Conservation (phyloP, 2,888 invertebrate species). For the Lapara coniferarum region DNA sequence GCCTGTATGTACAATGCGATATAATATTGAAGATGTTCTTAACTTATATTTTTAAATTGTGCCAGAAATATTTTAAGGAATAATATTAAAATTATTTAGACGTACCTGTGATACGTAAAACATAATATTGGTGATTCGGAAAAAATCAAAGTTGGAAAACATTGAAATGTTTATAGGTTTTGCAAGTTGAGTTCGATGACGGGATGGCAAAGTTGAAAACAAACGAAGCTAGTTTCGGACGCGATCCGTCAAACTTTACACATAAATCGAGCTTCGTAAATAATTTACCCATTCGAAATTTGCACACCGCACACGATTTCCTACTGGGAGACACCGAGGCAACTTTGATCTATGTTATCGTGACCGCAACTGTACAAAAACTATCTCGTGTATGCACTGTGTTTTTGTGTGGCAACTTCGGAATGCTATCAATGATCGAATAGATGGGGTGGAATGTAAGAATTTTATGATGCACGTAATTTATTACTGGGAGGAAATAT, state of each 20-base stretch:
- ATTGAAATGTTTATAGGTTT: neutral
- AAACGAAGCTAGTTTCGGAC: constrained; percentile 53
- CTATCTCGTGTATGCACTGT: constrained; percentile 14
- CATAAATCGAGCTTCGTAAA: constrained; percentile 70
- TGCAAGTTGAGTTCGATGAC: constrained; percentile 25
- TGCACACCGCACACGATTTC: constrained; percentile 22
- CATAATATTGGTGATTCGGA: no score
- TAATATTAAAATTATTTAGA: no score
- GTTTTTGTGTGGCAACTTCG: constrained; percentile 9
- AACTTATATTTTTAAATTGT: no score
- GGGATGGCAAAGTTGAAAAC: constrained; percentile 24
- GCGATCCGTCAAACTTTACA: constrained; percentile 59
- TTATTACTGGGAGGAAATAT: constrained; percentile 32
- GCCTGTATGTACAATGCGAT: no score
- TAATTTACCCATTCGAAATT: constrained; percentile 61
- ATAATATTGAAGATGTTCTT: no score
- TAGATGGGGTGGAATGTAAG: constrained; percentile 20
- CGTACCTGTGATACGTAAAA: neutral
- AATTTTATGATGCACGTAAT: constrained; percentile 36
- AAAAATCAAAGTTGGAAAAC: neutral
- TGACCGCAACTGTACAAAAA: constrained; percentile 19
- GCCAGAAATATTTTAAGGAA: no score
- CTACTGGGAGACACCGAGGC: constrained; percentile 12
- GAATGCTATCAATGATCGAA: constrained; percentile 25
- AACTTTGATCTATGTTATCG: constrained; percentile 14